A percentile compares a stretch with the other conserved stretches of the same genome.
These are phyloP conservation scores for Sinhomidia bicolor DNA, from an alignment of 2,888 invertebrate genomes.

Conservation along the genomic window DNA sequence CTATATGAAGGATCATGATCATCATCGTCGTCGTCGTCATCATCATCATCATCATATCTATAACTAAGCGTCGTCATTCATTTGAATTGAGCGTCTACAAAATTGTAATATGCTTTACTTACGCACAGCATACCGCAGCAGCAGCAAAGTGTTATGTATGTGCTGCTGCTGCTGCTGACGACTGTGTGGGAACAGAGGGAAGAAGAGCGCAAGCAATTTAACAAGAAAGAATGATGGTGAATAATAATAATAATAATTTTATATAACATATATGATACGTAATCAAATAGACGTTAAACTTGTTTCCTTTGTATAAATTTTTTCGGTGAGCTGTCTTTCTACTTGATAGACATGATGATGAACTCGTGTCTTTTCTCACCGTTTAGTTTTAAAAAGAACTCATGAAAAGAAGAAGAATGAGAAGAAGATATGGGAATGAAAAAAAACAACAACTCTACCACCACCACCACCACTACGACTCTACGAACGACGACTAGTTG, in stretches of 20 bases:
- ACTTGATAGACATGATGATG: constrained; percentile 57
- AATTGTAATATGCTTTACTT: not conserved
- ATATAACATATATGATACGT: constrained; percentile 3
- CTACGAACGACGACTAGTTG: not conserved
- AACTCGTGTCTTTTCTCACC: constrained; percentile 56
- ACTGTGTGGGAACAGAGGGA: constrained; percentile 45
- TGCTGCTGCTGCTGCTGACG: not conserved
- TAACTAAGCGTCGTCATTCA: constrained; percentile 8
- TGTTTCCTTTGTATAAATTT: constrained; percentile 39
- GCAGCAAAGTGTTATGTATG: not conserved
- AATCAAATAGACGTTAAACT: constrained; percentile 57
- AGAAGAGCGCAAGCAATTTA: constrained; percentile 18
- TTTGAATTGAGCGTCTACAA: not conserved
- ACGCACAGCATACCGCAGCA: constrained; percentile 1
- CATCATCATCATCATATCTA: not conserved
- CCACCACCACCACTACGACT: too few relatives aligned
- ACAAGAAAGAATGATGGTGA: constrained; percentile 11
- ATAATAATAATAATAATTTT: not conserved
- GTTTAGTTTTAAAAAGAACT: not conserved
- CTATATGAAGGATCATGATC: not conserved
- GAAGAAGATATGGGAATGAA: not conserved
- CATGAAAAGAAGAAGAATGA: not conserved
- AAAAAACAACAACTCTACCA: too few relatives aligned
- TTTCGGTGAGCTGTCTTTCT: constrained; percentile 62
- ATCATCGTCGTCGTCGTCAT: too few relatives aligned